Base-by-base conservation (phyloP, 2,113 vertebrate genomes). In the Conger conger region DNA sequence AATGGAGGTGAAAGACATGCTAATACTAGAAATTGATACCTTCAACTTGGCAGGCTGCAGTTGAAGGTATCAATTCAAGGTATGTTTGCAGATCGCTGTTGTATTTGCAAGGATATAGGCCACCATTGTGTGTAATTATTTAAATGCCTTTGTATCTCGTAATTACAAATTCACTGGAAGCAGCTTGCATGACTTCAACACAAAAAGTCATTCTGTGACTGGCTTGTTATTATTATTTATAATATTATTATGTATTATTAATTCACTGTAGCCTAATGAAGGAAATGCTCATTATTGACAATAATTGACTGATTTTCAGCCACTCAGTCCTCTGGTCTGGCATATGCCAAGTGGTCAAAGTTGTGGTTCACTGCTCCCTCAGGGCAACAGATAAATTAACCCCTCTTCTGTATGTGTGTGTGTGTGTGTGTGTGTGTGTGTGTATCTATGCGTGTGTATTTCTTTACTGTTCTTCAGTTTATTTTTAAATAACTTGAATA, bases 261-360 rank as follows among this genome's bases (percentile, higher is more conserved):
- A 5, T 42, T 42, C 40, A 42, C 40, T 42, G 40, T 42, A 42
- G 40, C 4, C 9, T 42, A 42, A 42, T 42, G 40, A 42, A 42
- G 40, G 40, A 42, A 42, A 42, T 42, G 40, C 40, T 42, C n/a
- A n/a, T 3, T 42, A 42, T 42, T 9, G 40, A 42, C 40, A 5
- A 42, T 42, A 42, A n/a, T n/a, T n/a, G n/a, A n/a, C n/a, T n/a
- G n/a, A n/a, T n/a, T n/a, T n/a, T n/a, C n/a, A n/a, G n/a, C n/a
- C n/a, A n/a, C n/a, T n/a, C n/a, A n/a, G n/a, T 42, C 40, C 40
- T 42, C 40, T 42, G 40, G 40, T 42, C 40, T 42, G 40, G 94
- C 95, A 95, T 94, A 95, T 94, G 95, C 91, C 93, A 95, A 96
- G 95, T 93, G 93, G 93, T 94, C 93, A 93, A 93, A 95, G 94